These are phyloP conservation scores for Drosophila mimica DNA, from an alignment of 2,888 invertebrate species.

Conservation along the genomic window DNA sequence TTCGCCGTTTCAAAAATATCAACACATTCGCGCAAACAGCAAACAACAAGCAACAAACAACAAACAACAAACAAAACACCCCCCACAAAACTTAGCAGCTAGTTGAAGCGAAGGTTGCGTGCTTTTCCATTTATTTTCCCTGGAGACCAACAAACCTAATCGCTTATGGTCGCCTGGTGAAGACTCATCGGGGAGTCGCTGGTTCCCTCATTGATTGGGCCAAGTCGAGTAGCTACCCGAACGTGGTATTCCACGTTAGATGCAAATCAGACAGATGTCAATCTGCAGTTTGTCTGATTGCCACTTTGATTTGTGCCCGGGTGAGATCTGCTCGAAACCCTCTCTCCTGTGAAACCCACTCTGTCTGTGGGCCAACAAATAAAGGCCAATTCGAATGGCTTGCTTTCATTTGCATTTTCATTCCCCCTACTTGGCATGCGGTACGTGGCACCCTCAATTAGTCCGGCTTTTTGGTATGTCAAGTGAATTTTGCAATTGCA, in stretches of 20 bases:
- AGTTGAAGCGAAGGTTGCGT: constrained; percentile 1
- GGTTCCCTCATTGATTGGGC: constrained; percentile 52
- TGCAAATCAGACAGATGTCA: constrained; percentile 77
- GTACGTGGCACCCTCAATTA: constrained; percentile 49
- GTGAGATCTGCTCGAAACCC: constrained; percentile 11
- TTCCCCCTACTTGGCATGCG: constrained; percentile 15
- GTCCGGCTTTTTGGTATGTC: constrained; percentile 38
- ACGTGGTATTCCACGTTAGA: constrained; percentile 38
- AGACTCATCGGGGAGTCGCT: constrained; percentile 65
- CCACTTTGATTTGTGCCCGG: constrained; percentile 55
- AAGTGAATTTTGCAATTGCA: constrained; percentile 50
- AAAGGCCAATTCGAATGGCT: neutral
- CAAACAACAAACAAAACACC: constrained; percentile 28
- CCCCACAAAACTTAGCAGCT: constrained; percentile 14
- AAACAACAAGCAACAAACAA: neutral
- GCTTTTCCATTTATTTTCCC: constrained; percentile 46
- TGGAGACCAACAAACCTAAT: constrained; percentile 79
- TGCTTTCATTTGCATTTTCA: constrained; percentile 44
- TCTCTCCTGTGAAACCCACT: neutral
- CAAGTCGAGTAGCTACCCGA: constrained; percentile 42
- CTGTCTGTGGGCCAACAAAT: constrained; percentile 5
- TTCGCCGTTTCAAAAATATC: constrained; percentile 58
- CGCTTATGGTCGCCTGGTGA: constrained; percentile 74
- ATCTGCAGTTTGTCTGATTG: constrained; percentile 73
- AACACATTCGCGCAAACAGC: constrained; percentile 49